Conservation (phyloP, 2,888 invertebrate genomes). For the Volucella zonaria region DNA sequence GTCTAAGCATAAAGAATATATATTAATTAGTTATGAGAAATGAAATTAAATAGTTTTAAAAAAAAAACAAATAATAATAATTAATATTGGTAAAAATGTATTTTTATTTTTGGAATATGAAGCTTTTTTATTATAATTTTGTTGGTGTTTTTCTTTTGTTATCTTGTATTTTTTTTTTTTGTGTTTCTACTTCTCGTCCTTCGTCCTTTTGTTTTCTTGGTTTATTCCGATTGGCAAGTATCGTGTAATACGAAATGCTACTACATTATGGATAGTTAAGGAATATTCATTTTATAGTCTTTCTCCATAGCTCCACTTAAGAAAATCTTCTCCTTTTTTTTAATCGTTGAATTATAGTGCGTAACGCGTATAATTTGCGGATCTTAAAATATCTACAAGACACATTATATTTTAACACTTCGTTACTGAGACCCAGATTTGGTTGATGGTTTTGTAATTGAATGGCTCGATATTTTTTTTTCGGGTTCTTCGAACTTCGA, state of each 20-base stretch:
- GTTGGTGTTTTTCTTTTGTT: slow-evolving; percentile 71
- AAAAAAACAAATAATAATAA: slow-evolving; percentile 76
- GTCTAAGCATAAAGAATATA: slow-evolving; percentile 75
- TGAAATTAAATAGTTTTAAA: slow-evolving; percentile 79
- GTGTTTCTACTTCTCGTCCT: background rate
- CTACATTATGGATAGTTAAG: too few relatives aligned
- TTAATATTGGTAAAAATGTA: slow-evolving; percentile 77
- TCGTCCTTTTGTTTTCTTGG: background rate
- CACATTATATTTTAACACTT: too few relatives aligned
- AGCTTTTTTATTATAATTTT: slow-evolving; percentile 61
- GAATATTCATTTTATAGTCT: too few relatives aligned
- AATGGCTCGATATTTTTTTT: too few relatives aligned
- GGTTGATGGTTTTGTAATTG: too few relatives aligned
- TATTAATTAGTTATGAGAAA: slow-evolving; percentile 72
- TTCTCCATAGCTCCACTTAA: too few relatives aligned
- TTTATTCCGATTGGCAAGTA: background rate
- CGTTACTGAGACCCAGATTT: too few relatives aligned
- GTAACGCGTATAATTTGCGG: too few relatives aligned
- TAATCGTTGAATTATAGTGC: too few relatives aligned
- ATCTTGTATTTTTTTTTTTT: background rate
- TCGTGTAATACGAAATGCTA: background rate
- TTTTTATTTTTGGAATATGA: slow-evolving; percentile 70
- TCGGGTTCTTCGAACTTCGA: too few relatives aligned
- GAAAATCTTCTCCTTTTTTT: too few relatives aligned
- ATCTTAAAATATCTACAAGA: too few relatives aligned